phyloP scores from a whole-genome alignment of 2,888 invertebrate species.

The Apamea epomidion region DNA sequence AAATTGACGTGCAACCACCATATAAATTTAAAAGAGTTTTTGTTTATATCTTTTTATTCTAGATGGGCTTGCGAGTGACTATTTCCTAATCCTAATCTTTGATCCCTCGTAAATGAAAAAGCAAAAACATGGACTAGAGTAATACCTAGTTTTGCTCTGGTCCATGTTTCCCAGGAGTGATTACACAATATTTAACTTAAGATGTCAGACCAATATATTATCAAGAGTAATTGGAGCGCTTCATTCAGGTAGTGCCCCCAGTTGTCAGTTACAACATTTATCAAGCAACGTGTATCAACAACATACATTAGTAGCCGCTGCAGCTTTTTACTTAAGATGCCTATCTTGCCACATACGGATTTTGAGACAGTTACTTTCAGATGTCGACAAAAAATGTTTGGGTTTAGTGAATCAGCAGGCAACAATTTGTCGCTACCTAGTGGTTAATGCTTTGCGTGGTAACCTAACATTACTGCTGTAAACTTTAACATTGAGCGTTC shows the following conservation, averaged over 20 bases:
- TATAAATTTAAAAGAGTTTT: background rate
- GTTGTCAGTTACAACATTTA: conserved; percentile 80
- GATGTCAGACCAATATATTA: conserved; percentile 66
- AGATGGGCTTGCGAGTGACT: background rate
- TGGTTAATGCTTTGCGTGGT: conserved; percentile 31
- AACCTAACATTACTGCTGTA: conserved; percentile 28
- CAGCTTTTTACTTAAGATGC: conserved; percentile 79
- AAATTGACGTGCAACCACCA: background rate
- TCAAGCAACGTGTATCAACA: conserved; percentile 77
- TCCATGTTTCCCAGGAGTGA: conserved; percentile 5
- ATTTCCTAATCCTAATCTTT: conserved; percentile 1
- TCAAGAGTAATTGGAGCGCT: conserved; percentile 71
- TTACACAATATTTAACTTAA: conserved; percentile 63
- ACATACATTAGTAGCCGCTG: conserved; percentile 77
- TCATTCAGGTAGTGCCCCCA: conserved; percentile 76
- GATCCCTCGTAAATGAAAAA: background rate
- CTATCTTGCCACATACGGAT: conserved; percentile 75
- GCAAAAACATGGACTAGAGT: conserved; percentile 19
- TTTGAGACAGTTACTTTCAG: conserved; percentile 73
- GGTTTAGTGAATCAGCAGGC: conserved; percentile 54
- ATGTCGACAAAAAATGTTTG: conserved; percentile 52
- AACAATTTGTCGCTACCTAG: conserved; percentile 46
- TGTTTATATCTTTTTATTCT: background rate
- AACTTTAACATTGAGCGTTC: conserved; percentile 28
- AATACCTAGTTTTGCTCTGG: background rate